phyloP scores from a whole-genome alignment of 2,113 vertebrate genomes.

The Serilophus lunatus region DNA sequence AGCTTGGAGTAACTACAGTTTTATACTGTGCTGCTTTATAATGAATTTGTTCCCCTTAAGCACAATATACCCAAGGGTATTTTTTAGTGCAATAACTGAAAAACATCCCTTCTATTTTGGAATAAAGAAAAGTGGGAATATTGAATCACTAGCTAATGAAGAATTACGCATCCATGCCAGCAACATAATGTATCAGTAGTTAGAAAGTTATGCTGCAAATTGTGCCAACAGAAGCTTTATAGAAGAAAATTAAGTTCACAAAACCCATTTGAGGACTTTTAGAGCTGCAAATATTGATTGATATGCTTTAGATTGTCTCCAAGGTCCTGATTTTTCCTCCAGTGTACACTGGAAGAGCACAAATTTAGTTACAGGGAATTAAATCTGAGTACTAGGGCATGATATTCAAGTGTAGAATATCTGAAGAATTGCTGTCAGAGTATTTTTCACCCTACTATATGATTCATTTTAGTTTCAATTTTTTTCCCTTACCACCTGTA shows the following conservation, averaged over 20 bases:
- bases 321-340: slow-evolving; percentile 24
- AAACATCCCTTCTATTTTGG: not conserved
- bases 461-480: not conserved
- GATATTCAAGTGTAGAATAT: slow-evolving; percentile 19
- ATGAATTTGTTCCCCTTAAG: slow-evolving; percentile 1
- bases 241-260: slow-evolving; percentile 41
- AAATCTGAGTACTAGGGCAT: slow-evolving; percentile 9
- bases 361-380: slow-evolving; percentile 51
- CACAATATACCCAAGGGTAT: not conserved
- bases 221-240: slow-evolving; percentile 1
- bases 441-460: not conserved
- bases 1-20: not conserved
- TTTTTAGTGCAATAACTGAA: slow-evolving; percentile 17
- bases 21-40: not conserved
- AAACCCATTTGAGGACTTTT: slow-evolving; percentile 21
- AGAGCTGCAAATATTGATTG: slow-evolving; percentile 43
- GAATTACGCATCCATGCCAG: slow-evolving; percentile 15
- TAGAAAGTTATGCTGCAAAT: slow-evolving; percentile 7
- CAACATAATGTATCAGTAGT: not conserved
- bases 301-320: slow-evolving; percentile 29
- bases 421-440: not conserved
- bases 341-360: not conserved
- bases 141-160: slow-evolving; percentile 19
- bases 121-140: slow-evolving; percentile 15
- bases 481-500: not conserved